Base-by-base conservation (phyloP, 2,888 invertebrate species). In the Willowsia nigromaculata region DNA sequence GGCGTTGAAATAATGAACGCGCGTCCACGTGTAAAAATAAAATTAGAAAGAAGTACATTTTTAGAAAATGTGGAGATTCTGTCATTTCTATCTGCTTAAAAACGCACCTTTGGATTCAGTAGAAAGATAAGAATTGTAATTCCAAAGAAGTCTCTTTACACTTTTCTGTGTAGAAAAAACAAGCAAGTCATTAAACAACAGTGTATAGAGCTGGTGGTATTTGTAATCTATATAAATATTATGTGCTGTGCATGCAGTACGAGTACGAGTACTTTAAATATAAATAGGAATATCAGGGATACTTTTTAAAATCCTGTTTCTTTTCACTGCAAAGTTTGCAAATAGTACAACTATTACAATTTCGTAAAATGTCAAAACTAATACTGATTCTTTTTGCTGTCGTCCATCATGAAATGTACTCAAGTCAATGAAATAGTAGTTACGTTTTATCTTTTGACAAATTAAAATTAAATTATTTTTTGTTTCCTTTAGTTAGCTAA, bases 301-400 rank as follows among this genome's bases (percentile, higher is more conserved):
- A 47, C 15, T 80, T 80, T 53, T 30, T 47, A 27, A 4, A 9
- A 15, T 27, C 53, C n/a, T 50, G 4, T 27, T 43, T n/a, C n/a
- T n/a, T n/a, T 76, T 53, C 74, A 74, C 18, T 78, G 56, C n/a
- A n/a, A n/a, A n/a, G n/a, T n/a, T n/a, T n/a, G n/a, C n/a, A 62
- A 81, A 59, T 62, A 43, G 71, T 68, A 65, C 30, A 71, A 50
- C 68, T 50, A 76, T 65, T 88, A 82, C 71, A 88, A 81, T 74
- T 62, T 83, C 74, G 82, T 82, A 82, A 88, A 88, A 74, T 88
- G 82, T 74, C 59, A 74, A 83, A 88, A 88, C 88, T 88, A 88
- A 88, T 88, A 88, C 88, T 88, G 88, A 76, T 88, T 76, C 15
- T 76, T 76, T 56, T 50, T 84, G 40, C 43, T 84, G 30, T 33